A percentile compares a stretch with the other conserved stretches of the same genome.
phyloP scores from a whole-genome alignment of 2,113 vertebrate genomes.

The Galemys pyrenaicus region DNA sequence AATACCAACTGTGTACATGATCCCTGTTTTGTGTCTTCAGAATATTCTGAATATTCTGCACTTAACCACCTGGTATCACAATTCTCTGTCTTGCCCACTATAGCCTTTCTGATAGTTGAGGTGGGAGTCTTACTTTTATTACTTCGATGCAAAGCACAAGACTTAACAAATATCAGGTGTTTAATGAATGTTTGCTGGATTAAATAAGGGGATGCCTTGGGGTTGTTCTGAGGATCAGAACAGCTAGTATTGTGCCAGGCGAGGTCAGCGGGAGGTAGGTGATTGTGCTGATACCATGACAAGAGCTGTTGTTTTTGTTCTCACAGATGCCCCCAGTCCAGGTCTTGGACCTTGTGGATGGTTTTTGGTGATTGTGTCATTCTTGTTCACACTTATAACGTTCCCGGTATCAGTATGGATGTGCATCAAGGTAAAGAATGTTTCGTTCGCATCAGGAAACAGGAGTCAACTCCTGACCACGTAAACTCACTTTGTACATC shows the following conservation, averaged over 20 bases:
- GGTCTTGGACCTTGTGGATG: conserved; percentile 90
- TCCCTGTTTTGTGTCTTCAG: not conserved
- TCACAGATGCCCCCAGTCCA: conserved; percentile 33
- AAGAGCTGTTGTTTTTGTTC: not conserved
- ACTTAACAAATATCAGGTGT: not conserved
- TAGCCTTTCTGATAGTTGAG: not conserved
- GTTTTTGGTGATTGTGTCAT: conserved; percentile 88
- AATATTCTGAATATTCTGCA: not conserved
- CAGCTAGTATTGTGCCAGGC: not conserved
- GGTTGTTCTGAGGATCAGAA: not conserved
- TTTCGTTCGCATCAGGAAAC: not conserved
- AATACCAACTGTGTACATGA: not conserved
- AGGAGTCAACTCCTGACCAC: not conserved
- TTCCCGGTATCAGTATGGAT: conserved; percentile 95
- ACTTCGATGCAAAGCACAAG: not conserved
- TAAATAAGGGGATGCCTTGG: not conserved
- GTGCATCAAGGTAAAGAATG: conserved; percentile 94
- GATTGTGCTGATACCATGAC: rapidly evolving
- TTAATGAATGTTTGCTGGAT: not conserved
- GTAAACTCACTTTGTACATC: not conserved
- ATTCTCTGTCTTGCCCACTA: not conserved
- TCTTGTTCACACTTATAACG: conserved; percentile 88
- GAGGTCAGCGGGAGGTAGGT: rapidly evolving
- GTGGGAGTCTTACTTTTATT: not conserved
- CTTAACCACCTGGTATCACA: not conserved